Conservation (phyloP, 2,888 invertebrate species). For the Hypolimnas misippus region DNA sequence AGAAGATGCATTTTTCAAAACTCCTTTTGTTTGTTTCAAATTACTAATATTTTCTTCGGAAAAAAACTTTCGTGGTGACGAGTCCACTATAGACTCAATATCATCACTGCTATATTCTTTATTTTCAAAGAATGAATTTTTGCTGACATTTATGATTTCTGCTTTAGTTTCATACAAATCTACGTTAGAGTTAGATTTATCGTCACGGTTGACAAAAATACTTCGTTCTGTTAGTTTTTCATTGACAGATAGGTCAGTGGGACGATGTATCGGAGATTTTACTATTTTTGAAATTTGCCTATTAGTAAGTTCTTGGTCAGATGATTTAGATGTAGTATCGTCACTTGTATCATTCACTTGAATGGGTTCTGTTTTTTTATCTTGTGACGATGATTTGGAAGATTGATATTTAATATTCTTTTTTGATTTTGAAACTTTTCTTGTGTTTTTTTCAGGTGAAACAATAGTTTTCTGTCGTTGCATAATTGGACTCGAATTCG, state of each 20-base stretch:
- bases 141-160: constrained; percentile 13
- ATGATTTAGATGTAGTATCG: constrained; percentile 54
- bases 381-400: constrained; percentile 24
- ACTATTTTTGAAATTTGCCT: constrained; percentile 56
- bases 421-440: constrained; percentile 24
- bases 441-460: constrained; percentile 37
- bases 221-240: background rate
- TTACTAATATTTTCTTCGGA: constrained; percentile 58
- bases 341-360: constrained; percentile 38
- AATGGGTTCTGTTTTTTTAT: constrained; percentile 29
- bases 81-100: constrained; percentile 55
- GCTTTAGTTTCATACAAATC: constrained; percentile 7
- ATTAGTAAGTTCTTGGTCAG: constrained; percentile 51
- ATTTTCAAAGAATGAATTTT: constrained; percentile 35
- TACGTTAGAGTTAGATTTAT: background rate
- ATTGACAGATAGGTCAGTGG: background rate
- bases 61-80: constrained; percentile 52
- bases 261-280: constrained; percentile 58
- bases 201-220: background rate
- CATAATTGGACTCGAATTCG: constrained; percentile 54
- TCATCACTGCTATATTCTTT: constrained; percentile 58
- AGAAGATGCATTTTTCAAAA: constrained; percentile 84
- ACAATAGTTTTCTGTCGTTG: constrained; percentile 36
- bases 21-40: constrained; percentile 78
- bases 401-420: constrained; percentile 22